These are phyloP conservation scores for Lucilia cuprina DNA, from an alignment of 1,140 invertebrate species.

Conservation along the genomic window DNA sequence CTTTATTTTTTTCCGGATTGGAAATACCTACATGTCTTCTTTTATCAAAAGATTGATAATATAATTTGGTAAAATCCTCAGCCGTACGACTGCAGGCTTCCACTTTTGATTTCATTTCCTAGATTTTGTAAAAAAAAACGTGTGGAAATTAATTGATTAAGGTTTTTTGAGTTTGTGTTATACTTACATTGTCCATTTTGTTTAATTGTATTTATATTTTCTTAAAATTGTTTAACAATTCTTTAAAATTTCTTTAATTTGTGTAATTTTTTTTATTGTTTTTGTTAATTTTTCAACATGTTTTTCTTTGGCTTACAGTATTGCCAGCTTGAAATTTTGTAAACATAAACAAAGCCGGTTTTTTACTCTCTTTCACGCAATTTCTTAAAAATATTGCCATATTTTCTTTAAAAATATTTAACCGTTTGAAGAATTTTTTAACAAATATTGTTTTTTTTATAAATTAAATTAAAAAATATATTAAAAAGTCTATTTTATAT, in stretches of 20 bases:
- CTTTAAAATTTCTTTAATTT: background rate
- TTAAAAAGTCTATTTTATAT: too few relatives aligned
- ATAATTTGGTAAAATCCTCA: conserved; percentile 82
- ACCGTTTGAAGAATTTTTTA: too few relatives aligned
- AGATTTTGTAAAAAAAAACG: background rate
- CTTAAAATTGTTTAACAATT: background rate
- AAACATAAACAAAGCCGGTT: conserved; percentile 18
- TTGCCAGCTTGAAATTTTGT: background rate
- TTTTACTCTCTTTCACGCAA: too few relatives aligned
- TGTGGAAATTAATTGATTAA: background rate
- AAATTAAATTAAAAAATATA: too few relatives aligned
- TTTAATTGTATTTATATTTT: background rate
- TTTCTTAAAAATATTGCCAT: background rate
- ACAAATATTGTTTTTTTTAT: too few relatives aligned
- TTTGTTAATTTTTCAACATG: background rate
- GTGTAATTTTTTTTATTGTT: background rate
- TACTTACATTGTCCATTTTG: conserved; percentile 39
- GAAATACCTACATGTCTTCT: conserved; percentile 75
- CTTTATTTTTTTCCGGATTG: background rate
- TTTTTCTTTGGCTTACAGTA: background rate
- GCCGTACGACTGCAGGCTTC: conserved; percentile 79
- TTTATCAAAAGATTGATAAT: conserved; percentile 83
- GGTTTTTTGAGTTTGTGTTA: background rate
- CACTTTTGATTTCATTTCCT: conserved; percentile 65
- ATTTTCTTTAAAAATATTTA: too few relatives aligned